Evolutionary conservation across 2,888 invertebrate genomes (phyloP), one percentile per base, ranked within the genome.

Genomic region (Rapana venosa): DNA sequence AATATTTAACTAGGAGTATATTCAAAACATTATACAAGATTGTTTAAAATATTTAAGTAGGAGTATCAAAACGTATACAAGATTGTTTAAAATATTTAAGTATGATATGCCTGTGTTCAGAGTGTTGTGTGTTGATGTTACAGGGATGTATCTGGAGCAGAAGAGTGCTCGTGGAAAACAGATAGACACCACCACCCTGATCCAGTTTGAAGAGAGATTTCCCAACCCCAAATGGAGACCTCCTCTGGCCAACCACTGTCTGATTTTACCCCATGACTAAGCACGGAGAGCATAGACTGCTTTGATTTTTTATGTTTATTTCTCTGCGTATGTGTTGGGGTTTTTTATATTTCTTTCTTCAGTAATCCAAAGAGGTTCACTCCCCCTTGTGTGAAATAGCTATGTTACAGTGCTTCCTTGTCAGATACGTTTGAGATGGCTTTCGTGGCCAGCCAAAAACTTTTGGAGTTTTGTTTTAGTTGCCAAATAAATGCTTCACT

Each of bases 61-160:
- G 47, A 47, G 47, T 47, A 47, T 47, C 2, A 47, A 47, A 47
- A 47, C 8, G 47, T 47, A 47, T 47, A 47, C 8, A 2, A 47
- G 47, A 47, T 2, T 47, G 8, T 8, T 47, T 8, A 47, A 47
- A 47, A 47, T 47, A 47, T 47, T 47, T 47, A 47, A 47, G 47
- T 47, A 47, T 5, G 8, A 47, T 47, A 47, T 2, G 47, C 47
- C 13, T 66, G 66, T 66, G 26, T 66, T 66, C 26, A 26, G 26
- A 22, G 26, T 35, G 35, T 32, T 35, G 79, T 5, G 6, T 35
- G 32, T 35, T 79, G 22, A 17, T 79, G 32, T 79, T 77, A 22
- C 79, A 95, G 95, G 95, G 13, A 94, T 95, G 95, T 96, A 95
- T 91, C 91, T 96, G 89, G 95, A 95, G 87, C 91, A 92, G 92